Base-by-base conservation (phyloP, 1,140 invertebrate species). In the Caenorhabditis elegans region DNA sequence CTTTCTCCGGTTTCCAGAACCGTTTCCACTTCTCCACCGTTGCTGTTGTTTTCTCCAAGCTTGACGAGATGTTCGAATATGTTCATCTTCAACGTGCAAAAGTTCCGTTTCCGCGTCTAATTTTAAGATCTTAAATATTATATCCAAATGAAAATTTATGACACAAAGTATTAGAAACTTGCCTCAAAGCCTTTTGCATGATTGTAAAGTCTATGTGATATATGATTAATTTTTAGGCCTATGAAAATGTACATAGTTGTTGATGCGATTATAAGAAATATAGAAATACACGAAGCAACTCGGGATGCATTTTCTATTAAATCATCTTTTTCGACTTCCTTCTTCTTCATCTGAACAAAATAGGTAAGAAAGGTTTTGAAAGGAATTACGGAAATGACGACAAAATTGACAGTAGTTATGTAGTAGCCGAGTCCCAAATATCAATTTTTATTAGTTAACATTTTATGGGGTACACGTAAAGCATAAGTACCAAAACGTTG, bases 331-430 rank as follows among this genome's bases (percentile, higher is more conserved):
- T 77, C 76, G 15, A 48, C 48, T 28, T 24, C 31, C 13, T 49
- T 77, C 49, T 77, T 77, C 48, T 48, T 77, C 46, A 77, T 77
- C 31, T 77, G 46, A 0, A 49, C n/a, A 77, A 49, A 76, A 8
- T 48, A n/a, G 19, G 47, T 48, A 4, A 6, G 4, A 48, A 6
- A 48, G 13, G 17, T 17, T 24, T 24, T 43, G 39, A 53, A 53
- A 53, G n/a, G n/a, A n/a, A n/a, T n/a, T n/a, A 53, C 24, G 19
- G 22, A 55, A 55, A 55, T 19, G 26, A 19, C 2, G 10, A 11
- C 5, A 26, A 53, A 43, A 43, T n/a, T n/a, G n/a, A n/a, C n/a
- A n/a, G n/a, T n/a, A n/a, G n/a, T n/a, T n/a, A n/a, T n/a, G n/a
- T n/a, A n/a, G n/a, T n/a, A n/a, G n/a, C n/a, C n/a, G n/a, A n/a